phyloP scores from a whole-genome alignment of 2,888 invertebrate genomes.

The Shargacucullia verbasci region DNA sequence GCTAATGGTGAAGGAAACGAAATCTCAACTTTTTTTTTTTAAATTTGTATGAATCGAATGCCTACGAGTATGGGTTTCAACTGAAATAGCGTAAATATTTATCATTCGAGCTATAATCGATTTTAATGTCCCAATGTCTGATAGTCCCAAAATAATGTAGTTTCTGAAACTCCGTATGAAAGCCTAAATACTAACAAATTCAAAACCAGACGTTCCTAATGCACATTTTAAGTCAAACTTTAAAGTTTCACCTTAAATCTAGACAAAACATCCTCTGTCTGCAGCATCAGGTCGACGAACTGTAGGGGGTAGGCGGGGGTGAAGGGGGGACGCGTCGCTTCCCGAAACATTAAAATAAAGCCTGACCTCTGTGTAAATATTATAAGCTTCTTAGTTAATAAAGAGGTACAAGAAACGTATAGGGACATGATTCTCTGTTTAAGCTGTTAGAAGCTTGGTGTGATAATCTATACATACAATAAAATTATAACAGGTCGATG shows the following conservation, averaged over 20 bases:
- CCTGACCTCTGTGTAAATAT: conserved; percentile 48
- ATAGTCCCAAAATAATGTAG: too few relatives aligned
- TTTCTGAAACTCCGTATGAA: too few relatives aligned
- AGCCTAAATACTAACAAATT: conserved; percentile 20
- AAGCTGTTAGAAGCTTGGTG: too few relatives aligned
- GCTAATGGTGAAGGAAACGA: conserved; percentile 21
- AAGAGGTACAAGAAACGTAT: background rate
- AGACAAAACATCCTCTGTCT: conserved; percentile 62
- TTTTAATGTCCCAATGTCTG: too few relatives aligned
- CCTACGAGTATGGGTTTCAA: background rate
- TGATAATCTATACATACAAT: too few relatives aligned
- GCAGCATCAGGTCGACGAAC: conserved; percentile 69
- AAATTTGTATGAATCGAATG: conserved; percentile 22
- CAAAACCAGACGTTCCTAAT: conserved; percentile 53
- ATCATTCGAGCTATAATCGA: too few relatives aligned
- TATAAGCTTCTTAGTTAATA: conserved; percentile 39
- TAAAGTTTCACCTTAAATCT: conserved; percentile 63
- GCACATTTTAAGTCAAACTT: conserved; percentile 61
- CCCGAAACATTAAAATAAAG: conserved; percentile 66
- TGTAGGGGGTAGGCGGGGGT: conserved; percentile 34
- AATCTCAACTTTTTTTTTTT: background rate
- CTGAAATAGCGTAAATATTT: too few relatives aligned
- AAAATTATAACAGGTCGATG: too few relatives aligned
- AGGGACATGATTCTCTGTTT: background rate
- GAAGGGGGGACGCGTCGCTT: conserved; percentile 49